Conservation (phyloP, 1,140 invertebrate species). For the Fopius arisanus region DNA sequence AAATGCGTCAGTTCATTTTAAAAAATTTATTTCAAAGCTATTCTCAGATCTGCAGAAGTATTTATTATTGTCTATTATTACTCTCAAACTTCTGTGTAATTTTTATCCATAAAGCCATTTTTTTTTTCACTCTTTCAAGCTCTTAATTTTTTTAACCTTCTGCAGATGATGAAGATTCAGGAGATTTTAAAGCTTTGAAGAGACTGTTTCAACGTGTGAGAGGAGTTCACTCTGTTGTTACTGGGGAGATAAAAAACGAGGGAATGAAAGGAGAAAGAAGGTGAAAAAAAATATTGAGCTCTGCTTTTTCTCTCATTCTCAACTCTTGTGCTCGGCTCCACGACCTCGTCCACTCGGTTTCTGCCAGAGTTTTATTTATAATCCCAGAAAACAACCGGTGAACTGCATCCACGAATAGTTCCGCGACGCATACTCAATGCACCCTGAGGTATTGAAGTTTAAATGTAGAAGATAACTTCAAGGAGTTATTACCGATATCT, state of each 20-base stretch:
- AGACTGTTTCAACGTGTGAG: neutral
- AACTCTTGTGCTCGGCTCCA: neutral
- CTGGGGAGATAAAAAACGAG: neutral
- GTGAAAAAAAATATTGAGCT: neutral
- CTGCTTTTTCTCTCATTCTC: neutral
- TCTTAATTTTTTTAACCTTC: neutral
- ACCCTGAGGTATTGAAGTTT: neutral
- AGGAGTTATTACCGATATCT: too few relatives aligned
- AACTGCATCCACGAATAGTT: constrained; percentile 14
- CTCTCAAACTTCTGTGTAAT: neutral
- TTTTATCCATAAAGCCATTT: neutral
- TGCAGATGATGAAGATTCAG: neutral
- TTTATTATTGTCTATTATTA: constrained; percentile 1
- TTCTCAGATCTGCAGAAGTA: neutral
- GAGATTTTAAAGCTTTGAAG: neutral
- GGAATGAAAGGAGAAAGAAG: neutral
- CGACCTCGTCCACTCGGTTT: neutral
- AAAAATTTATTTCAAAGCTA: neutral
- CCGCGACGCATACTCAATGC: constrained; percentile 4
- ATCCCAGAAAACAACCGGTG: neutral
- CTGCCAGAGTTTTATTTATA: constrained; percentile 25
- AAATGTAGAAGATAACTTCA: neutral
- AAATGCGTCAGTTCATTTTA: neutral
- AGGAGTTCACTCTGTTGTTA: neutral
- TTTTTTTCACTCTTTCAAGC: neutral